Conservation (phyloP, 2,888 invertebrate species). For the Pediacus dermestoides region DNA sequence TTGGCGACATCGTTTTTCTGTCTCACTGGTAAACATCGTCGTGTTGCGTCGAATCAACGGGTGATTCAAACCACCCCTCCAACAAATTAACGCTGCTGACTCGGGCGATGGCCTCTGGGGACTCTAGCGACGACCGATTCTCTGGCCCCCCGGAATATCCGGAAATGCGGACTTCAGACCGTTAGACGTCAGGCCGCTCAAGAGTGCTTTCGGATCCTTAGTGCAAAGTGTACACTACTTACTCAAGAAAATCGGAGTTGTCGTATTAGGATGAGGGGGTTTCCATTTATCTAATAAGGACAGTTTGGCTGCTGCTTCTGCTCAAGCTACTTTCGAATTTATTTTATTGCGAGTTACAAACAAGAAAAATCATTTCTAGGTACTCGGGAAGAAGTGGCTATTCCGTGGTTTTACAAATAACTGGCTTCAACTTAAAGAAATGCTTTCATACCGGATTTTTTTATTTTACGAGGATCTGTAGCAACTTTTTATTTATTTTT, state of each 20-base stretch:
- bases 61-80: not conserved
- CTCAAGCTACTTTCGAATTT: too few species aligned
- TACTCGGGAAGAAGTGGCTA: constrained; percentile 1
- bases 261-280: constrained; percentile 3
- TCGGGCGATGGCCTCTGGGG: not conserved
- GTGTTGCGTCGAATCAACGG: not conserved
- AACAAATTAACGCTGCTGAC: constrained; percentile 4
- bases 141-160: not conserved
- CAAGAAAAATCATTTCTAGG: not conserved
- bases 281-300: constrained; percentile 7
- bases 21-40: not conserved
- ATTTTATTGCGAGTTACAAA: not conserved
- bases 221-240: constrained; percentile 3
- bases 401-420: not conserved
- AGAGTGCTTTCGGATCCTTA: constrained; percentile 3
- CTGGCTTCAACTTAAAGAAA: not conserved
- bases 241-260: constrained; percentile 5
- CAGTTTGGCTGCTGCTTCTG: too few species aligned
- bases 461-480: too few species aligned
- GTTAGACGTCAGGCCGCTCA: too few species aligned
- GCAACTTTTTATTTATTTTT: too few species aligned
- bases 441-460: too few species aligned
- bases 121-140: not conserved
- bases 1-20: constrained; percentile 8
- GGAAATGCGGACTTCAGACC: too few species aligned